Base-by-base conservation (phyloP, 2,113 vertebrate species). In the Micronycteris hirsuta region DNA sequence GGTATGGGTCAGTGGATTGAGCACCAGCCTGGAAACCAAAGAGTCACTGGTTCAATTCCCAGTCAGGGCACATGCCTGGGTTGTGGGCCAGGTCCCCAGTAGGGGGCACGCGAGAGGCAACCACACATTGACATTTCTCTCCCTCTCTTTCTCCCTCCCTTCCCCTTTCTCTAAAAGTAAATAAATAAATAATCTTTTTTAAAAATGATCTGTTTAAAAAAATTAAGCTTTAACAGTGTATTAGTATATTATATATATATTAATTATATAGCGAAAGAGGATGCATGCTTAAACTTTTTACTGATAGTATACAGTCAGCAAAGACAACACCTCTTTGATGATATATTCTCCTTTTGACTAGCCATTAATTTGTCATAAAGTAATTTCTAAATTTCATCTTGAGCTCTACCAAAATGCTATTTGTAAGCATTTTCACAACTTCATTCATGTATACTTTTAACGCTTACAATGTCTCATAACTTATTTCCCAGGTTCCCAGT, bases 301-400 rank as follows among this genome's bases (percentile, higher is more conserved):
- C 82, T 63, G 49, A 92, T 78, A 33, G 9, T 58, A 2, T 92
- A 56, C 85, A 20, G 45, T 92, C 63, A 89, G n/a, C 41, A 68
- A 86, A 95, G 49, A 89, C 4, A 83, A 5, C 31, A 38, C 43
- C 68, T 58, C 54, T 83, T 45, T 85, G 61, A 38, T 65, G 10
- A 76, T 87, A 38, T 92, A 26, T 92, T 94, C 56, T 93, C 22
- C 63, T 86, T 97, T 87, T 82, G 65, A 80, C 31, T 63, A 63
- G 52, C 38, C 38, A 52, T 71, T 86, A 81, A n/a, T 90, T 84
- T 81, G 7, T 71, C 38, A 88, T 77, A 70, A 94, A 80, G 83
- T 80, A 94, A 82, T 82, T 91, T 67, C n/a, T 15, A 94, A 41
- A 61, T 77, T 95, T 85, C 74, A 91, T 73, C 71, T 56, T 87